Evolutionary conservation across 2,113 vertebrate species (phyloP).

Genomic region (Sphyrna mokarran): DNA sequence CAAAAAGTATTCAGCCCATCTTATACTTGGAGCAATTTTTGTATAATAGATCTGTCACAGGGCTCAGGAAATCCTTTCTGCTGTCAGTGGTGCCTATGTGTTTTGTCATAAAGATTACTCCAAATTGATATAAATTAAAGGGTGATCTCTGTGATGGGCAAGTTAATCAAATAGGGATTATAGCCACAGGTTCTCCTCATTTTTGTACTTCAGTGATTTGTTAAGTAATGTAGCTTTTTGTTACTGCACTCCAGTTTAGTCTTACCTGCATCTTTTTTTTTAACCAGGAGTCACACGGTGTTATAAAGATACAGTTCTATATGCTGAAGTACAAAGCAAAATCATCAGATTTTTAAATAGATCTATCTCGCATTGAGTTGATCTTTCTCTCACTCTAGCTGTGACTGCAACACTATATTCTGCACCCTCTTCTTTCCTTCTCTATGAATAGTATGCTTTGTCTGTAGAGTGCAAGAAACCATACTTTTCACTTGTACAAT

Average conservation of each 20-base stretch:
- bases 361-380: too few relatives aligned
- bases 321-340: neutral
- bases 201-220: constrained; percentile 59
- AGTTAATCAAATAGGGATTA: constrained; percentile 72
- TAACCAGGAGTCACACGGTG: constrained; percentile 42
- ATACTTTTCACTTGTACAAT: too few relatives aligned
- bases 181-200: constrained; percentile 58
- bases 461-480: too few relatives aligned
- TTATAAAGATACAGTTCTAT: neutral
- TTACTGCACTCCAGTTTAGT: constrained; percentile 51
- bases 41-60: constrained; percentile 56
- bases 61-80: constrained; percentile 55
- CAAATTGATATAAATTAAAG: constrained; percentile 84
- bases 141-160: constrained; percentile 63
- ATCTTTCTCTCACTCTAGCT: too few relatives aligned
- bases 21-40: constrained; percentile 56
- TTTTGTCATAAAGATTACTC: constrained; percentile 57
- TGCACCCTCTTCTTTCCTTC: too few relatives aligned
- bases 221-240: constrained; percentile 56
- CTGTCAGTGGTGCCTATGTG: constrained; percentile 54
- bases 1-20: constrained; percentile 50
- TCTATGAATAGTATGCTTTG: too few relatives aligned
- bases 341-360: too few relatives aligned
- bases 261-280: constrained; percentile 56
- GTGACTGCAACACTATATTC: too few relatives aligned